phyloP scores from a whole-genome alignment of 2,113 vertebrate species.

The Otus sunia region DNA sequence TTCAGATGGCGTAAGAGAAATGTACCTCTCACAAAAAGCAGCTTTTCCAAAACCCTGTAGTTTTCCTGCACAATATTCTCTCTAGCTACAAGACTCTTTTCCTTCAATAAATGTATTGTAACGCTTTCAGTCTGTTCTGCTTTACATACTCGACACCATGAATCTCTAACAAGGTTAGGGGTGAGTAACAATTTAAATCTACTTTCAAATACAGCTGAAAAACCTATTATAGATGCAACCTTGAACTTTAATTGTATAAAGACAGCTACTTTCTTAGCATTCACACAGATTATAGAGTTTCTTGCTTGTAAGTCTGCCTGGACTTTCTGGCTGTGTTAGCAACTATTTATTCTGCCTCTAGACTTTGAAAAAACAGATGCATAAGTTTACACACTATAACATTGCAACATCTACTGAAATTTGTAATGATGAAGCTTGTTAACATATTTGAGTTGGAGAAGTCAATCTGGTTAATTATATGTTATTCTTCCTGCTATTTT shows the following conservation, averaged over 20 bases:
- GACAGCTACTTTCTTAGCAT: conserved; percentile 25
- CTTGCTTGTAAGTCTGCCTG: neutral
- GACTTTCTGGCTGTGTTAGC: neutral
- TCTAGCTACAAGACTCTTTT: neutral
- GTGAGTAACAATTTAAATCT: conserved; percentile 58
- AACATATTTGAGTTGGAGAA: neutral
- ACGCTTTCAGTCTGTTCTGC: conserved; percentile 29
- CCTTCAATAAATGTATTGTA: conserved; percentile 5
- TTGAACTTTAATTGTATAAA: conserved; percentile 52
- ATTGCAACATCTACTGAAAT: neutral
- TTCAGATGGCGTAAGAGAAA: neutral
- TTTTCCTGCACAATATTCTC: neutral
- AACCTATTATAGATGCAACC: conserved; percentile 51
- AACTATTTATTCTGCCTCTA: neutral
- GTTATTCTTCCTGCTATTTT: conserved; percentile 56
- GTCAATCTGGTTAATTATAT: neutral
- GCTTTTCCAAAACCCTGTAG: neutral
- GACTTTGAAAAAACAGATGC: neutral
- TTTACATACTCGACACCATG: conserved; percentile 9
- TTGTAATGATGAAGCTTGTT: neutral
- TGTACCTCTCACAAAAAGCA: neutral
- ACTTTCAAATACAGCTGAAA: conserved; percentile 52
- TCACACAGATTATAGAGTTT: neutral
- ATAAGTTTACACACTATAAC: neutral
- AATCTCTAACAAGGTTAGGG: conserved; percentile 53